A percentile compares a stretch with the other conserved stretches of the same genome.
phyloP scores from a whole-genome alignment of 64 coral and sea anemone species.

The Actinia equina region DNA sequence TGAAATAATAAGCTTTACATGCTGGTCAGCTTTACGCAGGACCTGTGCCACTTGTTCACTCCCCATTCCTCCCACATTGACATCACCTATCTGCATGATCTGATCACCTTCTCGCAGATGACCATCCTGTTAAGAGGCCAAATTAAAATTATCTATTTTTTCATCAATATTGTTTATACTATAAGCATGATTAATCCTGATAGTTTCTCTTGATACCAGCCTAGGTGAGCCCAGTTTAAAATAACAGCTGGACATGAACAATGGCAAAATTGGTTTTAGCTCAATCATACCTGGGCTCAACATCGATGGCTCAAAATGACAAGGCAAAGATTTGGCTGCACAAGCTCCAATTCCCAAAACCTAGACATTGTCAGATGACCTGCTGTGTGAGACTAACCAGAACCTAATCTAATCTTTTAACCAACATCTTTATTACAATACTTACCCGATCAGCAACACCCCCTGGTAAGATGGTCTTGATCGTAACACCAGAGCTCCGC shows the following conservation, averaged over 20 bases:
- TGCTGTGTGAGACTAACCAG: too few species aligned
- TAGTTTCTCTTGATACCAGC: too few species aligned
- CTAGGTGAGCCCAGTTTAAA: too few species aligned
- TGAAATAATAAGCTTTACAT: constrained; percentile 90
- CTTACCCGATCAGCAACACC: constrained; percentile 90
- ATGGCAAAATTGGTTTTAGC: too few species aligned
- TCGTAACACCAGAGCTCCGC: constrained; percentile 82
- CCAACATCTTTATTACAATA: background rate
- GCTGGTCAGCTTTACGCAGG: constrained; percentile 84
- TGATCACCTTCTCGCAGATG: constrained; percentile 85
- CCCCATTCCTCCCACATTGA: constrained; percentile 95
- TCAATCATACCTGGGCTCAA: too few species aligned
- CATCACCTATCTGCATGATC: constrained; percentile 95
- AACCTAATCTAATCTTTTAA: too few species aligned
- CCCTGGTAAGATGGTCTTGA: constrained; percentile 94
- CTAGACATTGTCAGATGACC: too few species aligned
- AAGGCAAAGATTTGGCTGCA: too few species aligned
- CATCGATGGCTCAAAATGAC: too few species aligned
- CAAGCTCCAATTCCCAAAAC: too few species aligned
- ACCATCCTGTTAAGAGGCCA: constrained; percentile 57
- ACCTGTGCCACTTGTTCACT: constrained; percentile 99
- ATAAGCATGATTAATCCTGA: too few species aligned
- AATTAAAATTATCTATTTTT: background rate
- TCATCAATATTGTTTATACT: background rate
- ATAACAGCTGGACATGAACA: too few species aligned